These are phyloP conservation scores for Brachionus manjavacas DNA, from an alignment of 1,140 invertebrate species.

Conservation along the genomic window DNA sequence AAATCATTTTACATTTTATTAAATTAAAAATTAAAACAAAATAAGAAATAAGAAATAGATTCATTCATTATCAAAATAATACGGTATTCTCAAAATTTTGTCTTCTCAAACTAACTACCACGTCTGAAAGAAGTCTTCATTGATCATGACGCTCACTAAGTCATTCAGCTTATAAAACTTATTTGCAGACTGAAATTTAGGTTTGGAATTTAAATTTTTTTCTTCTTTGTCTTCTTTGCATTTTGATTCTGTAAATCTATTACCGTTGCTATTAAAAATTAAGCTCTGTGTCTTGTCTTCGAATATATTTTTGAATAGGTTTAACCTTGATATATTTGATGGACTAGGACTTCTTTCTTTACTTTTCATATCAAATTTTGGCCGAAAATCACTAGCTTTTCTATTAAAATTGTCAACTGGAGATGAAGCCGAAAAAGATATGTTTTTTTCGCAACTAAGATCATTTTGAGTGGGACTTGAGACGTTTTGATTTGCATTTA, in stretches of 20 bases:
- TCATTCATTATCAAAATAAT: too few relatives aligned
- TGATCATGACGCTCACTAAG: constrained; percentile 36
- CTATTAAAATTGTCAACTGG: not conserved
- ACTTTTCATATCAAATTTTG: not conserved
- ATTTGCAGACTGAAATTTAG: not conserved
- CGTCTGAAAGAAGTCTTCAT: constrained; percentile 9
- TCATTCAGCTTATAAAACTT: constrained; percentile 38
- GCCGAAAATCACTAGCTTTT: not conserved
- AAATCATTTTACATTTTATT: not conserved
- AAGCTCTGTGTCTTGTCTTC: not conserved
- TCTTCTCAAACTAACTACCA: not conserved
- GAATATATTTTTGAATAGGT: constrained; percentile 27
- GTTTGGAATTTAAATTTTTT: not conserved
- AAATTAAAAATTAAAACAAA: not conserved
- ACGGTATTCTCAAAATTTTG: not conserved
- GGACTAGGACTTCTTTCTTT: constrained; percentile 25
- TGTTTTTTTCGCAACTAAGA: not conserved
- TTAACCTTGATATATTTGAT: constrained; percentile 8
- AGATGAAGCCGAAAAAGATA: not conserved
- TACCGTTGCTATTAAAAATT: not conserved
- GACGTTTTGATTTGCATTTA: not conserved
- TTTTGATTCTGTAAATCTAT: not conserved
- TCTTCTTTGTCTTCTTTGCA: not conserved
- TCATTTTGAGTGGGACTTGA: not conserved
- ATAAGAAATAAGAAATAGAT: not conserved